Percentiles rank a stretch among this genome's conserved stretches.
These are phyloP conservation scores for Helicoverpa armigera DNA, from an alignment of 1,140 invertebrate species.

Conservation along the genomic window DNA sequence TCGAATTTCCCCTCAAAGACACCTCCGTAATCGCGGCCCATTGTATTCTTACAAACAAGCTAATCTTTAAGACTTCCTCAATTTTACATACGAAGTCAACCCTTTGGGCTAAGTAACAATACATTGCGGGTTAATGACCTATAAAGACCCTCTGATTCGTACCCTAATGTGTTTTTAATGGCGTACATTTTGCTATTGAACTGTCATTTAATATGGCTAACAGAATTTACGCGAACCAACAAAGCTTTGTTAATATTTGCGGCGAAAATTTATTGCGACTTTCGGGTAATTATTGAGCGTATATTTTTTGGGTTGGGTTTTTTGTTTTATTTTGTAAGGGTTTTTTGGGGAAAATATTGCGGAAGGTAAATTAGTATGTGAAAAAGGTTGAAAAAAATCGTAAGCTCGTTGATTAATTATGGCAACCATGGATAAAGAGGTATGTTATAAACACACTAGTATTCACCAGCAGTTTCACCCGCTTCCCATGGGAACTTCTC, in stretches of 20 bases:
- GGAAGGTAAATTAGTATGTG: too few relatives aligned
- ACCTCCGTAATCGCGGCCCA: not conserved
- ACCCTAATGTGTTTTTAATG: conserved; percentile 78
- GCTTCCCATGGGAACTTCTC: too few relatives aligned
- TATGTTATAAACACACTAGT: too few relatives aligned
- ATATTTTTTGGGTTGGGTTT: not conserved
- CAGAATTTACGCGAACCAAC: conserved; percentile 56
- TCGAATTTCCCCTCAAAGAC: not conserved
- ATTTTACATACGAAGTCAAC: conserved; percentile 28
- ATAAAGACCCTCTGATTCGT: conserved; percentile 66
- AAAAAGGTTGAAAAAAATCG: too few relatives aligned
- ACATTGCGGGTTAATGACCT: conserved; percentile 71
- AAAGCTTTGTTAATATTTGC: conserved; percentile 49
- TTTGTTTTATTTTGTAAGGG: not conserved
- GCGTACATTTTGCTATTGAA: conserved; percentile 69
- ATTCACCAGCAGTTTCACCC: too few relatives aligned
- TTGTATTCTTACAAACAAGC: not conserved
- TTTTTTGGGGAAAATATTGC: not conserved
- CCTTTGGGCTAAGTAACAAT: conserved; percentile 53
- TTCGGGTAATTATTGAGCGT: conserved; percentile 26
- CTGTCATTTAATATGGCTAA: conserved; percentile 67
- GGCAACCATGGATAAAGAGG: too few relatives aligned
- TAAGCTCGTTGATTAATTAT: too few relatives aligned
- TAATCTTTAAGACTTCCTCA: conserved; percentile 30
- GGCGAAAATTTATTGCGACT: conserved; percentile 30